Conservation (phyloP, 2,797 vertebrate species). For the Chaunax sp. region DNA sequence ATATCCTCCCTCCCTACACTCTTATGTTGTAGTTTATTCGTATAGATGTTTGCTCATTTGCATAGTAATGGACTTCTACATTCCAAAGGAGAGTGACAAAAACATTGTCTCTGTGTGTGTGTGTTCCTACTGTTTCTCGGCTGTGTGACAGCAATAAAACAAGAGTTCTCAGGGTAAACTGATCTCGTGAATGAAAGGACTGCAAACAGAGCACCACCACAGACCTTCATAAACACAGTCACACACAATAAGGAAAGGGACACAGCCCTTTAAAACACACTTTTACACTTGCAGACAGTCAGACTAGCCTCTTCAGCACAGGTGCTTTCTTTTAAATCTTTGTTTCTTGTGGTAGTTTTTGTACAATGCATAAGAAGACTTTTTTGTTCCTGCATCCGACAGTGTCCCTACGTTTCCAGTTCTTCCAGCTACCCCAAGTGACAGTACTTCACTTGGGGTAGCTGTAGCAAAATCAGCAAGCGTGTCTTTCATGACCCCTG, state of each 20-base stretch:
- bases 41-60: conserved; percentile 48
- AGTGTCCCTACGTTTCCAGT: background rate
- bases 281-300: conserved; percentile 8
- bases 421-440: too few species aligned
- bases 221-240: conserved; percentile 27
- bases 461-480: conserved; percentile 1
- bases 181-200: conserved; percentile 27
- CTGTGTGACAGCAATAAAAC: conserved; percentile 48
- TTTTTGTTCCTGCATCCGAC: background rate
- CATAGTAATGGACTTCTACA: conserved; percentile 54
- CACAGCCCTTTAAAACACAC: conserved; percentile 2
- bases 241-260: conserved; percentile 3
- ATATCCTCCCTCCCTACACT: conserved; percentile 7
- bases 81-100: conserved; percentile 56
- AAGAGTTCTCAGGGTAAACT: conserved; percentile 47
- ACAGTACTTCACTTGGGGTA: background rate
- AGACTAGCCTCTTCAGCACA: background rate
- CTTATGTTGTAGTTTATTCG: conserved; percentile 17
- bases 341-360: too few species aligned
- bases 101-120: conserved; percentile 26
- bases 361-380: background rate
- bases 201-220: conserved; percentile 35
- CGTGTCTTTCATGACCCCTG: conserved; percentile 2
- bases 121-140: conserved; percentile 51
- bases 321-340: background rate